Conservation (phyloP, 1,140 invertebrate genomes). For the Zelostemma sp. region DNA sequence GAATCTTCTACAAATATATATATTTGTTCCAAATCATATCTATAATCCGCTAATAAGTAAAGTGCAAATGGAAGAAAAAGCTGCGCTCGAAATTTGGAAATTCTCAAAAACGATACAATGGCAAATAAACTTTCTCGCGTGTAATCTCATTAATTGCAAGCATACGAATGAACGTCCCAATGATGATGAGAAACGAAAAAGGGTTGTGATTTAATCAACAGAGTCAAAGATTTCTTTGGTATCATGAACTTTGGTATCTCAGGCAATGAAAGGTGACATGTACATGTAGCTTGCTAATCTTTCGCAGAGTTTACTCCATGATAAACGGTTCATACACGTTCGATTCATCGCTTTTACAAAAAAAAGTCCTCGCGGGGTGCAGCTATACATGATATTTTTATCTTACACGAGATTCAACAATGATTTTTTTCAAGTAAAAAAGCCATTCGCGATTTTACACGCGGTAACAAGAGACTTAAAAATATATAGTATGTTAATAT, state of each 20-base stretch:
- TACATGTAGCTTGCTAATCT: conserved; percentile 57
- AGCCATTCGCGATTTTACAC: conserved; percentile 58
- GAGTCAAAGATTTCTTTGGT: conserved; percentile 37
- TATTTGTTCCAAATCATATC: no score
- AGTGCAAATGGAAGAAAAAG: no score
- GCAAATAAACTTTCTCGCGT: no score
- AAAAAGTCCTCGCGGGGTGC: conserved; percentile 59
- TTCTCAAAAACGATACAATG: no score
- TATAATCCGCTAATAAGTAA: no score
- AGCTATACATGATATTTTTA: conserved; percentile 65
- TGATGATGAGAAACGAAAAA: conserved; percentile 1
- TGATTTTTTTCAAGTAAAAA: conserved; percentile 63
- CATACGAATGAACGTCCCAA: background rate
- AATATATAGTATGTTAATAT: conserved; percentile 59
- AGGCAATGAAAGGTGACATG: conserved; percentile 35
- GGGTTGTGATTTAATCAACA: conserved; percentile 22
- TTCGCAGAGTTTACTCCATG: conserved; percentile 56
- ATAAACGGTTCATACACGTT: conserved; percentile 56
- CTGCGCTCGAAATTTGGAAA: no score
- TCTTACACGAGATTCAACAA: conserved; percentile 70
- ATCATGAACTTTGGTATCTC: conserved; percentile 48
- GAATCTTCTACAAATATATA: no score
- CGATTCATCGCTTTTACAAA: conserved; percentile 55
- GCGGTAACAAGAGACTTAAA: conserved; percentile 67
- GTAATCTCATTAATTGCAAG: no score